Conservation (phyloP, 2,113 vertebrate species). For the Rattus rattus region DNA sequence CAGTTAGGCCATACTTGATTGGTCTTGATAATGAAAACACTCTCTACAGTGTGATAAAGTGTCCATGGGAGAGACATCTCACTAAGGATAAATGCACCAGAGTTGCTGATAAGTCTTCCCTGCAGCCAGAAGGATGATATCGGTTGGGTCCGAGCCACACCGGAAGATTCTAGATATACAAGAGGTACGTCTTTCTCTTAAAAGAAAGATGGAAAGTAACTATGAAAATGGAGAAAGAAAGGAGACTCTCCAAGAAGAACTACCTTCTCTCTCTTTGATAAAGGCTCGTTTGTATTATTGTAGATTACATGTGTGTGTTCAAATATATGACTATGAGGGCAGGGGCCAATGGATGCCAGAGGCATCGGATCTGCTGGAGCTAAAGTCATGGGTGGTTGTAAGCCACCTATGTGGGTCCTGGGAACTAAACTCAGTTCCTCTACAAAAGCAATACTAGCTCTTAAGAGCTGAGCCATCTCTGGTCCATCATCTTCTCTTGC, state of each 20-base stretch:
- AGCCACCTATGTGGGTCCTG: not conserved
- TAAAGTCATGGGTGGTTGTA: not conserved
- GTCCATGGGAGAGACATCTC: not conserved
- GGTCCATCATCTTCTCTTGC: not conserved
- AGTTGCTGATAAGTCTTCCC: not conserved
- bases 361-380: not conserved
- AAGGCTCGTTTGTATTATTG: not conserved
- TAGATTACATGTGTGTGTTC: not conserved
- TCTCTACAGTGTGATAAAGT: not conserved
- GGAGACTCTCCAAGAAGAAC: not conserved
- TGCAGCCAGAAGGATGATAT: not conserved
- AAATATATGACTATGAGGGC: not conserved
- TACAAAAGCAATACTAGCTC: not conserved
- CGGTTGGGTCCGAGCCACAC: no score
- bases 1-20: not conserved
- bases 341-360: not conserved
- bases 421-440: not conserved
- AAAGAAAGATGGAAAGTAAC: not conserved
- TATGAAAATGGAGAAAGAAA: not conserved
- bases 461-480: not conserved
- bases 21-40: not conserved
- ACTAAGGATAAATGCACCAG: not conserved
- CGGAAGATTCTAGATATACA: not conserved
- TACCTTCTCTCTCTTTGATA: not conserved
- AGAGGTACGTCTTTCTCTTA: not conserved